These are phyloP conservation scores for Rhinoraja longicauda DNA, from an alignment of 2,797 vertebrate species.

Conservation along the genomic window DNA sequence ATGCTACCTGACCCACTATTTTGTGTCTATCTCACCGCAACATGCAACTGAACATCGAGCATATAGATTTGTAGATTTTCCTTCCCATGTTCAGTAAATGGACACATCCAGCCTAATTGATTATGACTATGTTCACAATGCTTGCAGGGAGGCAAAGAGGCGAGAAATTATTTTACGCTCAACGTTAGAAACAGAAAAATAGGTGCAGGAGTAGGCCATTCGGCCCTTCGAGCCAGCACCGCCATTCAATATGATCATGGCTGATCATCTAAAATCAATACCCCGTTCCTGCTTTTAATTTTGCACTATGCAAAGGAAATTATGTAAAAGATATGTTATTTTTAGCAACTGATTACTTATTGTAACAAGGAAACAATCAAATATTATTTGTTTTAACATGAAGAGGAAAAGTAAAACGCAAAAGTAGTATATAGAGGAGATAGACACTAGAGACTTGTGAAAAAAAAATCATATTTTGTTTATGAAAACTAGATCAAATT, in stretches of 20 bases:
- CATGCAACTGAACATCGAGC: not conserved
- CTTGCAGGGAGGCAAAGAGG: not conserved
- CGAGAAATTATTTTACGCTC: too few relatives aligned
- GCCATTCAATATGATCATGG: too few relatives aligned
- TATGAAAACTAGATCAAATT: conserved; percentile 5
- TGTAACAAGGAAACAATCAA: not conserved
- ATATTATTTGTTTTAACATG: not conserved
- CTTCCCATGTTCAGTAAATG: not conserved
- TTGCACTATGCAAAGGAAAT: too few relatives aligned
- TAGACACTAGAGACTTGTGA: not conserved
- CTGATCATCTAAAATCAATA: too few relatives aligned
- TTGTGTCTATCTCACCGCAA: too few relatives aligned
- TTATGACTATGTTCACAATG: not conserved
- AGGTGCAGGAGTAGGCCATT: too few relatives aligned
- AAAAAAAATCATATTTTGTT: not conserved
- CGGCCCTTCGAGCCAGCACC: too few relatives aligned
- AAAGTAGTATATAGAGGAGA: not conserved
- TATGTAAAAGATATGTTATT: too few relatives aligned
- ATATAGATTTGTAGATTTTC: not conserved
- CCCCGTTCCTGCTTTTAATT: too few relatives aligned
- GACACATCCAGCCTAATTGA: not conserved
- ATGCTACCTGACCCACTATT: too few relatives aligned
- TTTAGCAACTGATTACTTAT: too few relatives aligned
- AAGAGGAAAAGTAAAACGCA: not conserved
- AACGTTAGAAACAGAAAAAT: too few relatives aligned